These are phyloP conservation scores for Sciurus niger DNA, from an alignment of 2,113 vertebrate species.

Conservation along the genomic window DNA sequence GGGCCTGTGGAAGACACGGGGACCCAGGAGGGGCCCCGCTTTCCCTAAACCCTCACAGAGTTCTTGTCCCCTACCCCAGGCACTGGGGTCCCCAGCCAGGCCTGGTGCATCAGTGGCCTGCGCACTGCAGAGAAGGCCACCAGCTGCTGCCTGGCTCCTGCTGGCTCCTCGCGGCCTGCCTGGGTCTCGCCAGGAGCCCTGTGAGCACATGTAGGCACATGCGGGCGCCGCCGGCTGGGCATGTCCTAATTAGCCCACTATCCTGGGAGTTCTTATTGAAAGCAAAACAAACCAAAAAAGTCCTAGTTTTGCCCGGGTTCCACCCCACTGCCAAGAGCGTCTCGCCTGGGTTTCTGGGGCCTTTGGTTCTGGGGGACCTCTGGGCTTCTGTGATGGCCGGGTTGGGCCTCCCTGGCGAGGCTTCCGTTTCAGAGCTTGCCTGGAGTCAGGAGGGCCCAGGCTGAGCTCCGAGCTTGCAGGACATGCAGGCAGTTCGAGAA, in stretches of 20 bases:
- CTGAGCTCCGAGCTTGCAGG: background rate
- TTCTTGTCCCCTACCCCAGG: too few relatives aligned
- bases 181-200: constrained; percentile 87
- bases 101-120: fast-evolving
- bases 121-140: background rate
- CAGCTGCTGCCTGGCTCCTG: background rate
- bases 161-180: constrained; percentile 68
- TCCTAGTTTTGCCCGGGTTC: constrained; percentile 80
- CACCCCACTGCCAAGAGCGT: constrained; percentile 26
- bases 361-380: background rate
- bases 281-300: constrained; percentile 79
- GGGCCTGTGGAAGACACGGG: fast-evolving
- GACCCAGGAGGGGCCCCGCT: background rate
- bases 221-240: constrained; percentile 89
- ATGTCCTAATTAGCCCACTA: constrained; percentile 90
- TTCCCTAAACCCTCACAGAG: background rate
- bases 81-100: fast-evolving
- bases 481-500: too few relatives aligned
- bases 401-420: background rate
- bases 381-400: fast-evolving
- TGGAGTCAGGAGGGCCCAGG: background rate
- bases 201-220: constrained; percentile 89
- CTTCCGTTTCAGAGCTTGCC: background rate
- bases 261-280: constrained; percentile 81
- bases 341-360: fast-evolving